Base-by-base conservation (phyloP, 2,113 vertebrate species). In the Odontesthes bonariensis region DNA sequence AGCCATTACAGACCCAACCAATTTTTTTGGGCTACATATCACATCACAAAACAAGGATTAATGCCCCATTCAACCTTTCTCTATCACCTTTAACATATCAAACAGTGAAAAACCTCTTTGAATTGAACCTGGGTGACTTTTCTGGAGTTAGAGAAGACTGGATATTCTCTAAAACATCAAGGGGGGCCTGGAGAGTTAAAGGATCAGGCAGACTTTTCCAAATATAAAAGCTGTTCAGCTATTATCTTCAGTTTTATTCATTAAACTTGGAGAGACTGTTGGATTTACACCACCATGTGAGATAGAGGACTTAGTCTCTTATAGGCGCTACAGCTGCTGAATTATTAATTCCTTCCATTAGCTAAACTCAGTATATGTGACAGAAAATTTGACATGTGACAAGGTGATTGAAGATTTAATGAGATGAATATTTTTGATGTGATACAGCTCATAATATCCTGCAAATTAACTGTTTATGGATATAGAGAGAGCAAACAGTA, bases 301-400 rank as follows among this genome's bases (percentile, higher is more conserved):
- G 81, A 79, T 47, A 77, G 74, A 83, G 72, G 73, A 57, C 10
- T 64, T 40, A 60, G 53, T 70, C 54, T 61, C 65, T 79, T 61
- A 88, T 77, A 79, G 73, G 53, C 10, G 53, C 68, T 49, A 69
- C 31, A 42, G 2, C 59, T 60, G 35, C 51, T 91, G 88, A 90
- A 93, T 93, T 80, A 87, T 91, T 89, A 62, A 89, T 85, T 13
- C 62, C 51, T 61, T 76, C 71, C 73, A 54, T 75, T 82, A 85
- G 42, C 32, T 19, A 55, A 64, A 70, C 35, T 80, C 68, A 0
- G 19, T 47, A 55, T 59, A 72, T 0, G 40, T 83, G 78, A 78
- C 69, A 59, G 61, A 68, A 47, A 77, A 59, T 69, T 67, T 35
- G 51, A 53, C 61, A 5, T n/a, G n/a, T n/a, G n/a, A n/a, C n/a